phyloP scores from a whole-genome alignment of 2,113 vertebrate genomes.

The Lanius collurio region DNA sequence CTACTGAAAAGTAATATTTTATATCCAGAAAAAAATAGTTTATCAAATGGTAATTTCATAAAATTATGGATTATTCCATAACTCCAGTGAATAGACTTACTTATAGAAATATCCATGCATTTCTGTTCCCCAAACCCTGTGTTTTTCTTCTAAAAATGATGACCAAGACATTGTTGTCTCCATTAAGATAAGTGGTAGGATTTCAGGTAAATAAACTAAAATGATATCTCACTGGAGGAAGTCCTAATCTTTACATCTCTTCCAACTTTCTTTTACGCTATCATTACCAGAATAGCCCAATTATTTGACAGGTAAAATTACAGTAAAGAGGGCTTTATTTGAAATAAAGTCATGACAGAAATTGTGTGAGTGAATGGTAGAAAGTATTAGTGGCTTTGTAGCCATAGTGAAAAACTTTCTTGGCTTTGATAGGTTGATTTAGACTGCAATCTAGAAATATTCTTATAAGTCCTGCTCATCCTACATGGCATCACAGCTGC shows the following conservation, averaged over 20 bases:
- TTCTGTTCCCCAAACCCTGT: background rate
- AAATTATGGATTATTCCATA: background rate
- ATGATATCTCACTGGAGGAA: background rate
- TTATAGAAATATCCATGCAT: background rate
- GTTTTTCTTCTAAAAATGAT: background rate
- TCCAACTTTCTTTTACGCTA: background rate
- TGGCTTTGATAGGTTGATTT: background rate
- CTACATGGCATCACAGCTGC: background rate
- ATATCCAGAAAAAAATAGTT: background rate
- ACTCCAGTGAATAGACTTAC: background rate
- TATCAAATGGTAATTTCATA: background rate
- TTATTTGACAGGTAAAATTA: background rate
- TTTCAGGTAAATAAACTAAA: background rate
- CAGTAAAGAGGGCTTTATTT: background rate
- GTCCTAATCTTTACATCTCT: background rate
- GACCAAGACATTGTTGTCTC: background rate
- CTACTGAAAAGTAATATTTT: background rate
- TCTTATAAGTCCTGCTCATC: background rate
- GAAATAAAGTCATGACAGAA: background rate
- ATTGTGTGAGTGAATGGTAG: background rate
- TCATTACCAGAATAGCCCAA: background rate
- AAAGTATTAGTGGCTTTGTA: background rate
- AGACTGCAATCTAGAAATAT: background rate
- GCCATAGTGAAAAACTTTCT: background rate
- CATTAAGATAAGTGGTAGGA: background rate